Evolutionary conservation across 2,888 invertebrate genomes (phyloP), one percentile per base, ranked within the genome.

Genomic region (Eulithis prunata): DNA sequence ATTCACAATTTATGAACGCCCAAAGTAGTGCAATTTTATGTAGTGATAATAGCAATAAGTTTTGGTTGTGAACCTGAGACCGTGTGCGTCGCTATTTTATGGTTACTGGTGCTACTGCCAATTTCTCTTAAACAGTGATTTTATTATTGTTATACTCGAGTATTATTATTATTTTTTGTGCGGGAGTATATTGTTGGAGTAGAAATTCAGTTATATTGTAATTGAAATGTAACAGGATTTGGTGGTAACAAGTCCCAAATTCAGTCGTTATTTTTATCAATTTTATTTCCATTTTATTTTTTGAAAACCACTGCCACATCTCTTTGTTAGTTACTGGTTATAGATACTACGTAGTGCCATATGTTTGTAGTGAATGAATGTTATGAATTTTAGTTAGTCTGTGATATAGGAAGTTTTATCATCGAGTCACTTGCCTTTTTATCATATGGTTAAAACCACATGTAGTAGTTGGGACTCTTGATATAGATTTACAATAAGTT

Each of bases 11-110:
- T 78, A 82, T 80, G 77, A 81, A 83, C 82, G 84, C 83, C 86
- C 90, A 86, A 83, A 86, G 89, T 90, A 90, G 91, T 90, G 90
- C 89, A 90, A 91, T 89, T 83, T 77, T 73, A 79, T 71, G 89
- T 92, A 91, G 92, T 91, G 90, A 90, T 91, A 90, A 89, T 91
- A 92, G 92, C 86, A 86, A 89, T 91, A 91, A 91, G 89, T 91
- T 90, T 91, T 87, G 92, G 91, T 92, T 92, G 92, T 92, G 92
- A 91, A 84, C 85, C 87, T 83, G 85, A 82, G 82, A 76, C 79
- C 82, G 81, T 73, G 82, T 78, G 83, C 80, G 85, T 85, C 83
- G 83, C 82, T 81, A 78, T 78, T 77, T 78, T 79, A 80, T 81
- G 82, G 80, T 81, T 72, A 82, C 82, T 83, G 87, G 87, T 85